phyloP scores from a whole-genome alignment of 2,797 vertebrate species.

The Chelonia mydas region DNA sequence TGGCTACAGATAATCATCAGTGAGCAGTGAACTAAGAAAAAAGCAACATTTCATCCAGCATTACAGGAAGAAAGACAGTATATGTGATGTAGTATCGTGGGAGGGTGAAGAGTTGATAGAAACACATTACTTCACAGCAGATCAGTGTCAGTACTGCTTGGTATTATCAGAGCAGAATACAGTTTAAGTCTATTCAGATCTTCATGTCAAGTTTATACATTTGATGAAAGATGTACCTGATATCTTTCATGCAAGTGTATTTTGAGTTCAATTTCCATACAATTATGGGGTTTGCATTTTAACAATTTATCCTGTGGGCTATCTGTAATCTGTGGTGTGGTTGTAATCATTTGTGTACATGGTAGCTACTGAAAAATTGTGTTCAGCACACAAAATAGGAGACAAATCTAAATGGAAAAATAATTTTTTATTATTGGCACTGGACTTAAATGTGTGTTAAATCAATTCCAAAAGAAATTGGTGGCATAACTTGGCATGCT shows the following conservation, averaged over 20 bases:
- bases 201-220: background rate
- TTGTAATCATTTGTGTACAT: background rate
- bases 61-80: background rate
- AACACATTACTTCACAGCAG: background rate
- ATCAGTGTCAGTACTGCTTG: background rate
- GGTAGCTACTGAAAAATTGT: background rate
- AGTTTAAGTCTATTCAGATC: background rate
- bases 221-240: background rate
- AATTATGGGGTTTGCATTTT: background rate
- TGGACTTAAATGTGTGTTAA: background rate
- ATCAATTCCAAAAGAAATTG: background rate
- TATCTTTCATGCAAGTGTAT: background rate
- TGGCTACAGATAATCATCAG: background rate
- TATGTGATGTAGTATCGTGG: background rate
- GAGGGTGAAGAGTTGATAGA: background rate
- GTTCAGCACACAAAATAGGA: background rate
- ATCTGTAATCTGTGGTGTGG: background rate
- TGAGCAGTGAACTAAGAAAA: constrained; percentile 14
- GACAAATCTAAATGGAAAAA: background rate
- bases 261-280: background rate
- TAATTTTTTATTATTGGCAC: background rate
- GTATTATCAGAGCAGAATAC: background rate
- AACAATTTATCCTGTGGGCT: background rate
- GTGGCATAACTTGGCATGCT: background rate
- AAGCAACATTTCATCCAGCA: background rate